phyloP scores from a whole-genome alignment of 2,888 invertebrate species.

The Aproaerema taeniolella region DNA sequence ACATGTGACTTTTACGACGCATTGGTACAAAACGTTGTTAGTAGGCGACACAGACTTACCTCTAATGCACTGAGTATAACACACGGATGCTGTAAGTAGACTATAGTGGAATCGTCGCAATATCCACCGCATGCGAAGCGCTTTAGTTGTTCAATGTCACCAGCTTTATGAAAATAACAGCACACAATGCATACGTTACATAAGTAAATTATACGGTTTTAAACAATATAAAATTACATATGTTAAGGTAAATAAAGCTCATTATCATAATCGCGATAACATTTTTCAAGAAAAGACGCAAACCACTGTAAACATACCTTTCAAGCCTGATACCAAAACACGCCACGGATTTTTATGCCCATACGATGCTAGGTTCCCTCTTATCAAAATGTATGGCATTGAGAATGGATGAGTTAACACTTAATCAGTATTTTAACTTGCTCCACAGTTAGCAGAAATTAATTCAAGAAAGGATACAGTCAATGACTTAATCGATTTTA shows the following conservation, averaged over 20 bases:
- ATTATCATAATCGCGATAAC: neutral
- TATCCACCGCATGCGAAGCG: slow-evolving; percentile 90
- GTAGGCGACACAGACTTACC: slow-evolving; percentile 44
- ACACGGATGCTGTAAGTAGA: slow-evolving; percentile 92
- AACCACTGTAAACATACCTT: slow-evolving; percentile 75
- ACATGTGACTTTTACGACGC: neutral
- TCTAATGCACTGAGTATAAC: slow-evolving; percentile 91
- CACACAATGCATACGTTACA: slow-evolving; percentile 2
- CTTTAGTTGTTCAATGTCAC: slow-evolving; percentile 89
- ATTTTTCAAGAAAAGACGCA: neutral
- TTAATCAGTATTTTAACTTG: too few species aligned
- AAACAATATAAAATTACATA: neutral
- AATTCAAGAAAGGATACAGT: too few species aligned
- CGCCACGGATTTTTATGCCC: slow-evolving; percentile 92
- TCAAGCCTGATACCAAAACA: slow-evolving; percentile 90
- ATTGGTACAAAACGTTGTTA: too few species aligned
- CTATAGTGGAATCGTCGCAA: slow-evolving; percentile 90
- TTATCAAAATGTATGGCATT: slow-evolving; percentile 94
- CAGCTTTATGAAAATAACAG: slow-evolving; percentile 65
- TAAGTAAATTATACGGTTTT: neutral
- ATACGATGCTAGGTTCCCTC: slow-evolving; percentile 92
- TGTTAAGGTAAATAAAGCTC: neutral
- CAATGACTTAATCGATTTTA: too few species aligned
- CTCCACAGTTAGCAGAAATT: too few species aligned
- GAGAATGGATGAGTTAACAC: slow-evolving; percentile 54